These are phyloP conservation scores for Ibidorhyncha struthersii DNA, from an alignment of 2,113 vertebrate species.

Conservation along the genomic window DNA sequence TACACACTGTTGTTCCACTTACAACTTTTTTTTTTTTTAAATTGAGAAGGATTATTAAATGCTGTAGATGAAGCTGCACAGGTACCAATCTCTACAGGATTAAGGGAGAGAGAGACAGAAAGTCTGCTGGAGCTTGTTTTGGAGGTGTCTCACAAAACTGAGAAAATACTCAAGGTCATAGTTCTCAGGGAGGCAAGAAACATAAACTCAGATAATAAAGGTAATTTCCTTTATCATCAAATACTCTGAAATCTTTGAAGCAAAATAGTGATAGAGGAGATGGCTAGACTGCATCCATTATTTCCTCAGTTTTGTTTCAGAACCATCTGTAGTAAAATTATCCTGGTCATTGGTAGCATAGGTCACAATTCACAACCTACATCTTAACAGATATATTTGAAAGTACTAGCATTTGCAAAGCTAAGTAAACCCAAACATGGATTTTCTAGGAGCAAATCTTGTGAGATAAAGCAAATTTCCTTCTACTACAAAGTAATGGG, in stretches of 20 bases:
- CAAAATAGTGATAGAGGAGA: background rate
- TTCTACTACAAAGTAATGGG: background rate
- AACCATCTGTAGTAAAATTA: background rate
- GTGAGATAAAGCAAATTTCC: background rate
- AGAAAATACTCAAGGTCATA: background rate
- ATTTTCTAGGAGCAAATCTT: background rate
- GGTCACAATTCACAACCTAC: background rate
- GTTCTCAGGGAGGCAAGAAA: background rate
- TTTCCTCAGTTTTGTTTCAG: background rate
- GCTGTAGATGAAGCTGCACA: background rate
- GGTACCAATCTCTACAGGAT: background rate
- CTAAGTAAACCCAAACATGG: background rate
- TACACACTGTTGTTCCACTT: background rate
- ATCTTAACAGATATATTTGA: background rate
- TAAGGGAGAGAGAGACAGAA: background rate
- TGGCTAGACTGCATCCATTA: background rate
- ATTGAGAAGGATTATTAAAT: background rate
- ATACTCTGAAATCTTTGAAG: background rate
- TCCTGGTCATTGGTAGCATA: background rate
- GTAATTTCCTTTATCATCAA: background rate
- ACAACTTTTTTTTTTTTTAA: background rate
- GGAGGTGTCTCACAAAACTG: background rate
- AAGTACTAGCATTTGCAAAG: background rate
- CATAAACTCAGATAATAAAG: background rate
- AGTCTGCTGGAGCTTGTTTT: background rate